Evolutionary conservation across 2,113 vertebrate genomes (phyloP).

Genomic region (Thamnophis sirtalis): DNA sequence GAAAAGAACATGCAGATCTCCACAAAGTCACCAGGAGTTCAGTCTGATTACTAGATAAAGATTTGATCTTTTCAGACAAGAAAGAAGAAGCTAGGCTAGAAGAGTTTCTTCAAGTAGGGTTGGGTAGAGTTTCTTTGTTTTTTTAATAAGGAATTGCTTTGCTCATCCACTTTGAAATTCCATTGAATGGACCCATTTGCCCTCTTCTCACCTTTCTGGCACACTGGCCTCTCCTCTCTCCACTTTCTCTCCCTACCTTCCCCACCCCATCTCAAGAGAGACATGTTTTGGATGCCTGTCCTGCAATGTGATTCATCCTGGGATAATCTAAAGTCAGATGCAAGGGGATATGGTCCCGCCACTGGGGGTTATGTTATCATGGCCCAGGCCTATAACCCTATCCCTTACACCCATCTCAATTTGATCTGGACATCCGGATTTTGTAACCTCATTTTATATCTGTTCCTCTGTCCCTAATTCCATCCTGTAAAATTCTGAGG

Average conservation of each 20-base stretch:
- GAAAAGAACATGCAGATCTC: not conserved
- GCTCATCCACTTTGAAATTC: conserved; percentile 12
- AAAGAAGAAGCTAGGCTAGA: not conserved
- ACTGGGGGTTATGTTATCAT: conserved; percentile 50
- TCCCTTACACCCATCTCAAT: conserved; percentile 67
- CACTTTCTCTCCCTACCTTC: not conserved
- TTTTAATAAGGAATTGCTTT: not conserved
- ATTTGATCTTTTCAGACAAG: not conserved
- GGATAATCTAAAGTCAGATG: conserved; percentile 62
- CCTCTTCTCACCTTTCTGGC: conserved; percentile 32
- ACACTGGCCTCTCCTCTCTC: not conserved
- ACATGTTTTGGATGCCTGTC: conserved; percentile 50
- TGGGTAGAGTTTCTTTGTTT: conserved; percentile 41
- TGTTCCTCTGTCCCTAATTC: conserved; percentile 69
- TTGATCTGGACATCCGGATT: conserved; percentile 75
- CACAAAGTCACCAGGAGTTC: not conserved
- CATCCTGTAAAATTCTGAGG: conserved; percentile 77
- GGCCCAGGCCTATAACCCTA: conserved; percentile 55
- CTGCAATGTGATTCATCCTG: conserved; percentile 65
- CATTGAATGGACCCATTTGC: conserved; percentile 1
- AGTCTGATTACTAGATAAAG: not conserved
- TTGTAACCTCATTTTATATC: conserved; percentile 74
- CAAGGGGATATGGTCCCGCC: conserved; percentile 58
- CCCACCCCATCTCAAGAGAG: conserved; percentile 19
- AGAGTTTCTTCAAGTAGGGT: not conserved